Evolutionary conservation across 2,797 vertebrate species (phyloP).

Genomic region (Microcaecilia unicolor): DNA sequence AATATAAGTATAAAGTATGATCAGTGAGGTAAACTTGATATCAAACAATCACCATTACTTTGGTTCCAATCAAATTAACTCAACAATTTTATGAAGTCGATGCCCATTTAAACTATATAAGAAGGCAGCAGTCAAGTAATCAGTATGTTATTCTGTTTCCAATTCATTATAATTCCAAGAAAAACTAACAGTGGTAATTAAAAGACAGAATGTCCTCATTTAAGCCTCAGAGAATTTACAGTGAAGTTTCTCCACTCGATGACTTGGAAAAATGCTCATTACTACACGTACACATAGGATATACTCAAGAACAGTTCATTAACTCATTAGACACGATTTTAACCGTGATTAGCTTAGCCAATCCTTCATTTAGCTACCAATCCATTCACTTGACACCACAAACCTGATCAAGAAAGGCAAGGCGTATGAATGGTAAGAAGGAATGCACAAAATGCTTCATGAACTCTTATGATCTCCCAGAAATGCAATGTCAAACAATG

Average conservation of each 20-base stretch:
- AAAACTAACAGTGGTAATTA: conserved; percentile 1
- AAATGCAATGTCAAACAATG: too few relatives aligned
- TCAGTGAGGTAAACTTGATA: too few relatives aligned
- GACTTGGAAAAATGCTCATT: conserved; percentile 29
- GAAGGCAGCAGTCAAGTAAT: conserved; percentile 1
- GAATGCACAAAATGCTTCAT: background rate
- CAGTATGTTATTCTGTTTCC: conserved; percentile 5
- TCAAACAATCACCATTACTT: too few relatives aligned
- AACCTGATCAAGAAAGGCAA: conserved; percentile 27
- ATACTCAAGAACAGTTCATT: conserved; percentile 38
- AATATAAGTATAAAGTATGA: too few relatives aligned
- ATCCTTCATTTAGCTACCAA: conserved; percentile 42
- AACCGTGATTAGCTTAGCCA: conserved; percentile 37
- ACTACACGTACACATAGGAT: conserved; percentile 27
- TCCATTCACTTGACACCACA: conserved; percentile 36
- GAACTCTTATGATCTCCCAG: too few relatives aligned
- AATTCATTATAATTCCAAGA: conserved; percentile 9
- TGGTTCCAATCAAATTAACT: too few relatives aligned
- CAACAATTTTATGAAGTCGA: too few relatives aligned
- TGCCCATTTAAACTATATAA: background rate
- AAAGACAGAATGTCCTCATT: conserved; percentile 23
- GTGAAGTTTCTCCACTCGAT: conserved; percentile 26
- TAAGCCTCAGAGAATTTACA: conserved; percentile 19
- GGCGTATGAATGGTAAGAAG: conserved; percentile 7
- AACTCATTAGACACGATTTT: conserved; percentile 47